Percentiles rank a stretch among this genome's conserved stretches.
Evolutionary conservation across 2,797 vertebrate species (phyloP).

Genomic region (Amblyopsis hoosieri): DNA sequence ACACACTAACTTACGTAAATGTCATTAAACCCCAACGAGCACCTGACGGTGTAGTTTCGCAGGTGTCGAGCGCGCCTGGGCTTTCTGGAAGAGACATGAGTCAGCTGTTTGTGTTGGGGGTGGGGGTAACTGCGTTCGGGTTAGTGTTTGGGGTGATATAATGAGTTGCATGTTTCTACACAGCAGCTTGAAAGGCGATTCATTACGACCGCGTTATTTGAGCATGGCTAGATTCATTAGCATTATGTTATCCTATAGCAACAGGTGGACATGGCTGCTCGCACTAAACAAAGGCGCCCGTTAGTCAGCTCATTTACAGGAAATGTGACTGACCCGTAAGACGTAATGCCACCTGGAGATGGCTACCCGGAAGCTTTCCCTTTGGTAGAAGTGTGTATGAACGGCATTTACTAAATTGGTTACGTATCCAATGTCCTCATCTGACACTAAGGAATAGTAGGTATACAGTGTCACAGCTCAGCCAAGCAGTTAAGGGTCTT

Average conservation of each 20-base stretch:
- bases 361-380: neutral
- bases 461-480: too few relatives aligned
- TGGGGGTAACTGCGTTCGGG: neutral
- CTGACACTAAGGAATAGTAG: too few relatives aligned
- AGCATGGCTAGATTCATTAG: slow-evolving; percentile 3
- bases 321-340: slow-evolving; percentile 14
- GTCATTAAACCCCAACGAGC: neutral
- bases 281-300: slow-evolving; percentile 16
- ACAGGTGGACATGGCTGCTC: slow-evolving; percentile 35
- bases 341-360: slow-evolving; percentile 12
- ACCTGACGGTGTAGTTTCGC: too few relatives aligned
- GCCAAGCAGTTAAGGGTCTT: too few relatives aligned
- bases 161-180: neutral
- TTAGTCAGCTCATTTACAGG: neutral
- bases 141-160: neutral
- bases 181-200: slow-evolving; percentile 25
- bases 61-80: neutral
- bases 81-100: slow-evolving; percentile 14
- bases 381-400: too few relatives aligned
- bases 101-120: slow-evolving; percentile 16
- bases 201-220: slow-evolving; percentile 17
- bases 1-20: slow-evolving; percentile 9
- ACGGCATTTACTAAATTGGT: too few relatives aligned
- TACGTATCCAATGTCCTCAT: too few relatives aligned
- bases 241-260: neutral